Evolutionary conservation across 2,797 vertebrate genomes (phyloP), one percentile per base, ranked within the genome.

Genomic region (Iguana delicatissima): DNA sequence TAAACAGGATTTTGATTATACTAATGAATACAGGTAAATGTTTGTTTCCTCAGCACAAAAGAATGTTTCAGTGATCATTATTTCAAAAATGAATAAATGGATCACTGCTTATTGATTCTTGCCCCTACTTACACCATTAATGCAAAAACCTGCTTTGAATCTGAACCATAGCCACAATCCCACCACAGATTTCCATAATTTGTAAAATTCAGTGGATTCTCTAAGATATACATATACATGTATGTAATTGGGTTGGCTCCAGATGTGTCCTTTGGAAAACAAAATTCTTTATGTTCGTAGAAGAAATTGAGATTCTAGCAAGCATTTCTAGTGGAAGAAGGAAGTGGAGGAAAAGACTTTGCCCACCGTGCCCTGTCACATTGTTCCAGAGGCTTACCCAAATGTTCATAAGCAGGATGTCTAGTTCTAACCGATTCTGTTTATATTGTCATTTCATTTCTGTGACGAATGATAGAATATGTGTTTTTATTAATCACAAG

Each of bases 1-100:
- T 97, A 99, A 99, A 92, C 99, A 99, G 94, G 98, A 98, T 95
- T 99, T 99, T 90, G 98, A 98, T 93, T 98, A 98, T 92, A 98
- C 98, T 4, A 99, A 99, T 26, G 98, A 98, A 77, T 99, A 99
- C 97, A 99, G 99, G 99, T 99, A 97, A 94, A 93, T 87, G 0
- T 80, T 16, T 80, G 1, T 88, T 92, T 91, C 16, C 22, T 32
- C 4, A 46, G 2, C 32, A 0, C 35, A 32, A 42, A 80, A 4
- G 26, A 4, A 1, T 0, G 0, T 42, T 59, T 29, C 22, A 13
- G 10, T 35, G 2, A 24, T 20, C 29, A 1, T 85, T 24, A 12
- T 77, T 77, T 42, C 26, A 26, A 46, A 24, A 77, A 24, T 46
- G 42, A 26, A 42, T 42, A 46, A 42, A 22, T 76, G 2, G 24